Percentiles rank a stretch among this genome's conserved stretches.
Evolutionary conservation across 2,888 invertebrate species (phyloP).

Genomic region (Leptopterna dolabrata): DNA sequence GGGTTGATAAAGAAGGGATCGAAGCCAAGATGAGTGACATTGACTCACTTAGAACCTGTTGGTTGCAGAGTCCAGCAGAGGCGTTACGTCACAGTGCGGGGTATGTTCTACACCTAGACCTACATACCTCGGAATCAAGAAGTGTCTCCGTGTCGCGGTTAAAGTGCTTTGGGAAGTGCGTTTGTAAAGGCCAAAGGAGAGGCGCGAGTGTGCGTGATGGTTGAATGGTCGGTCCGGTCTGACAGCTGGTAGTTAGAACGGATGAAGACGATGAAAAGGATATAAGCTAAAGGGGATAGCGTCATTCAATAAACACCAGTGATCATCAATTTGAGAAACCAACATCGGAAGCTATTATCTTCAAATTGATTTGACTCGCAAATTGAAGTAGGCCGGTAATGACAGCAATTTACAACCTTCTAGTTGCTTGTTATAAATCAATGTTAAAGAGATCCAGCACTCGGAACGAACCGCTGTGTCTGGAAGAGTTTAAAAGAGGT

Average conservation of each 20-base stretch:
- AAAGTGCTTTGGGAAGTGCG: conserved; percentile 32
- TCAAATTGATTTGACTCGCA: too few species aligned
- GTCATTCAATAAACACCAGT: not conserved
- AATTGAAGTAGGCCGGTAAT: too few species aligned
- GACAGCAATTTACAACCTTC: too few species aligned
- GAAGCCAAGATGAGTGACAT: conserved; percentile 48
- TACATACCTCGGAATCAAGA: conserved; percentile 34
- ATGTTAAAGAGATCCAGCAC: too few species aligned
- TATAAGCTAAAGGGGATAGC: too few species aligned
- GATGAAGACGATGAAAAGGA: too few species aligned
- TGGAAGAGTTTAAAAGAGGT: too few species aligned
- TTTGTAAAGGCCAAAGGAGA: not conserved
- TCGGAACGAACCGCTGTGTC: too few species aligned
- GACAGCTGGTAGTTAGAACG: not conserved
- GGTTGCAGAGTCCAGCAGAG: conserved; percentile 40
- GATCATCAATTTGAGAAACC: not conserved
- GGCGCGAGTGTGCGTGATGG: not conserved
- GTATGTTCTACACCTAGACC: conserved; percentile 53
- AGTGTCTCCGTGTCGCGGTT: conserved; percentile 23
- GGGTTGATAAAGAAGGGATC: conserved; percentile 37
- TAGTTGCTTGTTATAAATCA: too few species aligned
- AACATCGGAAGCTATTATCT: too few species aligned
- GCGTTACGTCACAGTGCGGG: conserved; percentile 37
- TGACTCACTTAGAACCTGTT: conserved; percentile 54
- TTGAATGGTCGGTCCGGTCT: not conserved